Conservation (phyloP, 1,140 invertebrate genomes). For the Choristoneura fumiferana region DNA sequence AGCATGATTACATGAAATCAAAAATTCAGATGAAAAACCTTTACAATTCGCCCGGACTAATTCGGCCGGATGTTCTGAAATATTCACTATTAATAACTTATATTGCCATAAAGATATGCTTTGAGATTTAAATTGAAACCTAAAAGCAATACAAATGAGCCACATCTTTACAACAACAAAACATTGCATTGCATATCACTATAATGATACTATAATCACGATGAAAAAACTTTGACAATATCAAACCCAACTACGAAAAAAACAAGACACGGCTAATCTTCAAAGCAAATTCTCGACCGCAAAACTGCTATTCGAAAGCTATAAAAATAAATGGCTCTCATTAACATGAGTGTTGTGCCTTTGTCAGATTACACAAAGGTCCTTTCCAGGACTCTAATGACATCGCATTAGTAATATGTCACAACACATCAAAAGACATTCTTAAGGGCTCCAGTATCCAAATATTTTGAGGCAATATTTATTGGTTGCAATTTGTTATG, state of each 20-base stretch:
- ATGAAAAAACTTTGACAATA: constrained; percentile 25
- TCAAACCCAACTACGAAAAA: constrained; percentile 21
- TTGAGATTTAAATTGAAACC: too few species aligned
- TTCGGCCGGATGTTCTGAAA: too few species aligned
- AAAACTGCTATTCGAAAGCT: constrained; percentile 63
- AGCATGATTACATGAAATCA: too few species aligned
- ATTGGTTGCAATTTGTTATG: constrained; percentile 69
- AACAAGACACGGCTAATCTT: constrained; percentile 55
- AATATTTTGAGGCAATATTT: constrained; percentile 56
- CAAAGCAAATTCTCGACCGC: constrained; percentile 54
- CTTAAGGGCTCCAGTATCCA: constrained; percentile 42
- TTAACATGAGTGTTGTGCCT: constrained; percentile 61
- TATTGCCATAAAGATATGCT: too few species aligned
- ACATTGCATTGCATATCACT: too few species aligned
- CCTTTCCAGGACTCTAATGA: constrained; percentile 58
- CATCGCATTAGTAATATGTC: constrained; percentile 74
- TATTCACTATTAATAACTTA: too few species aligned
- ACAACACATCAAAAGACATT: constrained; percentile 73
- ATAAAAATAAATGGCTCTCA: constrained; percentile 74
- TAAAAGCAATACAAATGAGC: too few species aligned
- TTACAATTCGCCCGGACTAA: too few species aligned
- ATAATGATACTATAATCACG: too few species aligned
- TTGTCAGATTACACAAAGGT: constrained; percentile 54
- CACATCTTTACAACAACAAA: too few species aligned
- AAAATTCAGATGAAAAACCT: too few species aligned